Evolutionary conservation across 2,797 vertebrate genomes (phyloP).

Genomic region (Psittacula echo): DNA sequence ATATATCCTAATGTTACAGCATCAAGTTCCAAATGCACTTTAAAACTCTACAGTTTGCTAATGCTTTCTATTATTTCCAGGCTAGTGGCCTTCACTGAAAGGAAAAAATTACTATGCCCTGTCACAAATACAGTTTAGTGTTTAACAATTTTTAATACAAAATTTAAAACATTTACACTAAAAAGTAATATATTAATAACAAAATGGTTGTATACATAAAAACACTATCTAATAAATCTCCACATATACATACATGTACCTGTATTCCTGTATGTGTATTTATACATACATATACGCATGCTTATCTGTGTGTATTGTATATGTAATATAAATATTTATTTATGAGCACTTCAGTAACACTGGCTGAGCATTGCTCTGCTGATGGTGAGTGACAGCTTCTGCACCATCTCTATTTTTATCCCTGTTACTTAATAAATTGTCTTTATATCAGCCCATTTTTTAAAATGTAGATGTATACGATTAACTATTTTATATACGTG

Average conservation of each 20-base stretch:
- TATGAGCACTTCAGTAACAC: not conserved
- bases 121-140: not conserved
- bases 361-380: not conserved
- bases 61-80: not conserved
- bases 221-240: not conserved
- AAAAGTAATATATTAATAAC: not conserved
- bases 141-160: not conserved
- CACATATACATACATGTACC: no score
- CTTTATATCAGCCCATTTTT: not conserved
- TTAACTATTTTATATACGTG: not conserved
- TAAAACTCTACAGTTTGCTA: not conserved
- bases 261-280: no score
- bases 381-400: not conserved
- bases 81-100: not conserved
- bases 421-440: not conserved
- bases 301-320: not conserved
- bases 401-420: not conserved
- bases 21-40: not conserved
- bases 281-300: not conserved
- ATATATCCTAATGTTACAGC: not conserved
- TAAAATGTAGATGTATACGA: not conserved
- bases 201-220: not conserved
- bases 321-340: not conserved
- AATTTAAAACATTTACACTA: not conserved
- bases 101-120: not conserved